A percentile compares a stretch with the other conserved stretches of the same genome.
Evolutionary conservation across 1,140 invertebrate species (phyloP).

Genomic region (Drosophila teissieri): DNA sequence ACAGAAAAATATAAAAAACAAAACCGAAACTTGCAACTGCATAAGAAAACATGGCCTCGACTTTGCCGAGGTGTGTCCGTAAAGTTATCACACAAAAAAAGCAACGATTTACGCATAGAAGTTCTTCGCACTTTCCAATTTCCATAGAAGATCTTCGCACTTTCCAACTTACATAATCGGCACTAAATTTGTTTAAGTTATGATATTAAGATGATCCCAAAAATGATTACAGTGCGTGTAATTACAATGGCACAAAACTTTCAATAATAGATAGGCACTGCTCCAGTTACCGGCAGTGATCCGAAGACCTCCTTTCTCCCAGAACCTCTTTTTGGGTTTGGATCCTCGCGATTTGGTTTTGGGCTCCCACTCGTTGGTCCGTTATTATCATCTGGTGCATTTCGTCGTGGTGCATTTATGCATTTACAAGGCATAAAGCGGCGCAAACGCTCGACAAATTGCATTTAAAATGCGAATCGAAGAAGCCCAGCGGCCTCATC

Average conservation of each 20-base stretch:
- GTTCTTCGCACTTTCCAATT: not conserved
- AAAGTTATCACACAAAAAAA: slow-evolving; percentile 12
- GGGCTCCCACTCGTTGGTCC: not conserved
- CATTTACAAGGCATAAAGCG: slow-evolving; percentile 30
- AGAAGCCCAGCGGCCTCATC: slow-evolving; percentile 40
- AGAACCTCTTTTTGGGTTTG: not conserved
- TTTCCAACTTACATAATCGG: not conserved
- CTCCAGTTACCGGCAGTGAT: not conserved
- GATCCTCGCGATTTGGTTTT: not conserved
- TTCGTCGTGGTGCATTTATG: slow-evolving; percentile 24
- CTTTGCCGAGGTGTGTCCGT: slow-evolving; percentile 14
- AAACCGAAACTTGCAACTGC: slow-evolving; percentile 22
- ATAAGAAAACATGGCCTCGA: slow-evolving; percentile 7
- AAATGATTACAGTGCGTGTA: too few species aligned
- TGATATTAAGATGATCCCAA: too few species aligned
- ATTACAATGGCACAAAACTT: not conserved
- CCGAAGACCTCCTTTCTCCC: not conserved
- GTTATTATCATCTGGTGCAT: slow-evolving; percentile 15
- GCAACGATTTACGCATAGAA: not conserved
- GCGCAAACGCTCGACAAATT: slow-evolving; percentile 52
- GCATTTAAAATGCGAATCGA: slow-evolving; percentile 51
- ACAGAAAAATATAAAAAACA: not conserved
- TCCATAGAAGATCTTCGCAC: not conserved
- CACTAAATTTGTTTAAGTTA: too few species aligned
- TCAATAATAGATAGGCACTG: not conserved